Percentiles rank a stretch among this genome's conserved stretches.
Evolutionary conservation across 2,113 vertebrate species (phyloP).

Genomic region (Colistium nudipinnis): DNA sequence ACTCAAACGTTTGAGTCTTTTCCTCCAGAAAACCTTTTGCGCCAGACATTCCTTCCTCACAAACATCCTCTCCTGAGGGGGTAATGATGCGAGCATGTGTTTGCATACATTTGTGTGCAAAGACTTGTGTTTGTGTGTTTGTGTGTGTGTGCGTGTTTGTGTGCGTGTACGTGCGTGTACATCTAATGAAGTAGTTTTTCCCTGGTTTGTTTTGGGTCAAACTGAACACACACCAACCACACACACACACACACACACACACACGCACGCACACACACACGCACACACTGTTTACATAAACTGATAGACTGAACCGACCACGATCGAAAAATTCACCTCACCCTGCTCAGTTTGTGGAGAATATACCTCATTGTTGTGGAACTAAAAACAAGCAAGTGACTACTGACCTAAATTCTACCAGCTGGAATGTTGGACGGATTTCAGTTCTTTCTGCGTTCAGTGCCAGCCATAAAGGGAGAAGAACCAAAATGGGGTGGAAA

Average conservation of each 20-base stretch:
- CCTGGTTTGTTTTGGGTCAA: slow-evolving; percentile 53
- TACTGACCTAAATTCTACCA: slow-evolving; percentile 81
- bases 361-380: slow-evolving; percentile 69
- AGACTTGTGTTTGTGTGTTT: slow-evolving; percentile 14
- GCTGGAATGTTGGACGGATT: slow-evolving; percentile 68
- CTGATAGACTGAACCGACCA: slow-evolving; percentile 5
- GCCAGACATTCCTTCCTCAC: slow-evolving; percentile 78
- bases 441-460: slow-evolving; percentile 50
- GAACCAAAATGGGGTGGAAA: slow-evolving; percentile 54
- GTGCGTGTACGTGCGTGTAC: slow-evolving; percentile 30
- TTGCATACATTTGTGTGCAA: slow-evolving; percentile 34
- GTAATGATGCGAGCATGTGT: slow-evolving; percentile 38
- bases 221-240: slow-evolving; percentile 27
- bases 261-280: background rate
- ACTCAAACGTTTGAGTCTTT: slow-evolving; percentile 61
- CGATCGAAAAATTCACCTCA: slow-evolving; percentile 22
- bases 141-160: slow-evolving; percentile 30
- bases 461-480: slow-evolving; percentile 36
- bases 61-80: slow-evolving; percentile 75
- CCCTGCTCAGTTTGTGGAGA: slow-evolving; percentile 40
- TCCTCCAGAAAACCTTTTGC: slow-evolving; percentile 63
- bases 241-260: slow-evolving; percentile 10
- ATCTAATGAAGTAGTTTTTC: slow-evolving; percentile 64
- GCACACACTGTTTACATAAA: background rate
- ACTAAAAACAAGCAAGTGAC: slow-evolving; percentile 58